Percentiles rank a stretch among this genome's conserved stretches.
Evolutionary conservation across 2,113 vertebrate genomes (phyloP).

Genomic region (Perca schrenkii): DNA sequence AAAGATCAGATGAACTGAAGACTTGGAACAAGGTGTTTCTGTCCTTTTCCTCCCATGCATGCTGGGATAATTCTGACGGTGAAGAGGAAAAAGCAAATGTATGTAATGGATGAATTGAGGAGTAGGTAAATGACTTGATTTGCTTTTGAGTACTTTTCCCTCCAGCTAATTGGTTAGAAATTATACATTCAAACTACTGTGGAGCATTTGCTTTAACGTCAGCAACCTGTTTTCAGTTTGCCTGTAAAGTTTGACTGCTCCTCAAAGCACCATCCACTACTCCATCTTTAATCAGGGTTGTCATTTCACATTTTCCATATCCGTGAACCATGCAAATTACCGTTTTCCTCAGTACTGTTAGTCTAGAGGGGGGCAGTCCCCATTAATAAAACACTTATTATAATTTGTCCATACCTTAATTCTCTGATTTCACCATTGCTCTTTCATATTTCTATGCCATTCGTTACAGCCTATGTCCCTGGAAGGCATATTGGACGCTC

Average conservation of each 20-base stretch:
- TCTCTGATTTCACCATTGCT: slow-evolving; percentile 66
- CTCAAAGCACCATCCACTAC: slow-evolving; percentile 29
- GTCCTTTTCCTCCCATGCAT: not conserved
- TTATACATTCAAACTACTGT: not conserved
- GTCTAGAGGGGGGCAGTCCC: slow-evolving; percentile 47
- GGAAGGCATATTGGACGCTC: slow-evolving; percentile 44
- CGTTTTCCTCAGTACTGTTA: slow-evolving; percentile 48
- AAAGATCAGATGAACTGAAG: slow-evolving; percentile 2
- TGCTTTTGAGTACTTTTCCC: not conserved
- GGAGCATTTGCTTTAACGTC: not conserved
- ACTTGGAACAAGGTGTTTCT: not conserved
- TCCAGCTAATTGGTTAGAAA: not conserved
- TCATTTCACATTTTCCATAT: slow-evolving; percentile 68
- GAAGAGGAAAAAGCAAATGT: not conserved
- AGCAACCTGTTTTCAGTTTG: slow-evolving; percentile 21
- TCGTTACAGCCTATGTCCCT: slow-evolving; percentile 68
- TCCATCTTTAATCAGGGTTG: slow-evolving; percentile 54
- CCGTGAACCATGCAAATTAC: slow-evolving; percentile 74
- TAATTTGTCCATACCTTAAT: slow-evolving; percentile 69
- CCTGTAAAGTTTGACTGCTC: slow-evolving; percentile 25
- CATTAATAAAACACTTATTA: slow-evolving; percentile 68
- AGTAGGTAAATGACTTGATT: not conserved
- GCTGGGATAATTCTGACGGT: not conserved
- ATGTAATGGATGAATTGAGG: not conserved
- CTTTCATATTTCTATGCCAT: slow-evolving; percentile 77